phyloP scores from a whole-genome alignment of 2,113 vertebrate genomes.

The Microtus oregoni region DNA sequence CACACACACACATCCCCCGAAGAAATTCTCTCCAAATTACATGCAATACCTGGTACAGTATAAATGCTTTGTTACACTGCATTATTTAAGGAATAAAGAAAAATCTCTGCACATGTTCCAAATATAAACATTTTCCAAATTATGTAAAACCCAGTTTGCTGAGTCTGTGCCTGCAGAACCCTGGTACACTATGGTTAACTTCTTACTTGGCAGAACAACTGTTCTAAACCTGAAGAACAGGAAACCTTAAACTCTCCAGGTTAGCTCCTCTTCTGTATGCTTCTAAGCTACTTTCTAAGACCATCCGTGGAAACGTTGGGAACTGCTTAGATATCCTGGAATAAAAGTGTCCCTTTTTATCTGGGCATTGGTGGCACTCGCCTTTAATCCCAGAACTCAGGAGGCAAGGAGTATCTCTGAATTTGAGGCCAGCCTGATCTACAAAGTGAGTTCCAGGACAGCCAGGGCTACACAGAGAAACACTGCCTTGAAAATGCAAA shows the following conservation, averaged over 20 bases:
- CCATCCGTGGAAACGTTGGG: not conserved
- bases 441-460: not conserved
- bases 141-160: not conserved
- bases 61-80: not conserved
- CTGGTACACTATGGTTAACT: not conserved
- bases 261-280: not conserved
- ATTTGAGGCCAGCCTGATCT: not conserved
- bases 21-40: not conserved
- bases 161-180: not conserved
- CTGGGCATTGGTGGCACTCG: no score
- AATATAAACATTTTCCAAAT: not conserved
- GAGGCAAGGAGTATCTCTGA: not conserved
- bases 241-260: not conserved
- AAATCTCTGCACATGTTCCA: not conserved
- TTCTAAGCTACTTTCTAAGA: not conserved
- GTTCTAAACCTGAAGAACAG: not conserved
- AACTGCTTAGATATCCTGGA: constrained; percentile 15
- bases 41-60: not conserved
- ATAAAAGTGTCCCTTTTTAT: not conserved
- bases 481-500: not conserved
- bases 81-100: not conserved
- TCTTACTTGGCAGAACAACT: not conserved
- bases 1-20: no score
- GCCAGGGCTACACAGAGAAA: not conserved
- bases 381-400: not conserved